Percentiles rank a stretch among this genome's conserved stretches.
These are phyloP conservation scores for Galeruca laticollis DNA, from an alignment of 2,888 invertebrate species.

Conservation along the genomic window DNA sequence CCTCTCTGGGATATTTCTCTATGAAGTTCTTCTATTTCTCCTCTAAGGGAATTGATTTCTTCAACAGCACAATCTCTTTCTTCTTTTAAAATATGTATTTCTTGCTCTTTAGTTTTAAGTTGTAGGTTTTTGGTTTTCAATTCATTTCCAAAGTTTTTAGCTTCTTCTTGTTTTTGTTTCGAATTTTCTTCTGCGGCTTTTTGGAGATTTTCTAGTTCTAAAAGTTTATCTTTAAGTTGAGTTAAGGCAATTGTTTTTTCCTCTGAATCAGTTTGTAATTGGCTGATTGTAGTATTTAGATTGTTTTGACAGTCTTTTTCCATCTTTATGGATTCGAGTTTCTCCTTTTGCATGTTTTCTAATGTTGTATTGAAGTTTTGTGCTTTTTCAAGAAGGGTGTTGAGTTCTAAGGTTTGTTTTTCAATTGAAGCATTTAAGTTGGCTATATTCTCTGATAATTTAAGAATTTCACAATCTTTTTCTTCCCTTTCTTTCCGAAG, in stretches of 20 bases:
- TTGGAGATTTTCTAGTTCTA: conserved; percentile 36
- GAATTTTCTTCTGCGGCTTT: conserved; percentile 29
- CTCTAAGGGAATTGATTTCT: conserved; percentile 43
- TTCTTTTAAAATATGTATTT: conserved; percentile 35
- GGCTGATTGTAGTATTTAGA: conserved; percentile 40
- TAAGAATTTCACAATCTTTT: conserved; percentile 35
- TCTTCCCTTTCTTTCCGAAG: conserved; percentile 33
- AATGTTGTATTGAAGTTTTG: conserved; percentile 34
- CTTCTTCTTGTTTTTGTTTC: conserved; percentile 24
- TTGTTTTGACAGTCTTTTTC: conserved; percentile 46
- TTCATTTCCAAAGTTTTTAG: conserved; percentile 30
- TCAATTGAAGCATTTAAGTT: conserved; percentile 37
- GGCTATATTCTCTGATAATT: conserved; percentile 34
- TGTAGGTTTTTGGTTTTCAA: conserved; percentile 28
- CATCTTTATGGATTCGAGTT: conserved; percentile 38
- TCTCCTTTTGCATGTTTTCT: conserved; percentile 39
- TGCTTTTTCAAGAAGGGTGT: conserved; percentile 44
- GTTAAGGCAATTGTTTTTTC: conserved; percentile 34
- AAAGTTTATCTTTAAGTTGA: conserved; percentile 24
- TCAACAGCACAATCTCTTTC: conserved; percentile 42
- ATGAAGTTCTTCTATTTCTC: conserved; percentile 42
- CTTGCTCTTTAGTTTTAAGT: conserved; percentile 37
- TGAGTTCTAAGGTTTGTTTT: conserved; percentile 47
- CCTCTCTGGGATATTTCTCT: conserved; percentile 31
- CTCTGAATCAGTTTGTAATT: conserved; percentile 37